Evolutionary conservation across 1,140 invertebrate species (phyloP).

Genomic region (Drosophila albomicans): DNA sequence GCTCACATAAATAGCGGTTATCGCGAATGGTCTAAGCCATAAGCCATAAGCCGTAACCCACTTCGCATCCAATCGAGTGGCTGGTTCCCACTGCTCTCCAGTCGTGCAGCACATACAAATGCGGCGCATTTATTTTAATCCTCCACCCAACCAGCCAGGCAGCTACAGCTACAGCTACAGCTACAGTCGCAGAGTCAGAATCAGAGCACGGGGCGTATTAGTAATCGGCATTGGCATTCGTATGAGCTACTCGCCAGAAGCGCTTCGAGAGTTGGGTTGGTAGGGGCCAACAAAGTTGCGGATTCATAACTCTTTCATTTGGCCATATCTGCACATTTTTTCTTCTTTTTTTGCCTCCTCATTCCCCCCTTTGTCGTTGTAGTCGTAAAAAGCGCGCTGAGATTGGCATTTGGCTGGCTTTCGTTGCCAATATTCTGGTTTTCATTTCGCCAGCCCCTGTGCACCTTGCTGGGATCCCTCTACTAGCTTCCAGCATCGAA

Average conservation of each 20-base stretch:
- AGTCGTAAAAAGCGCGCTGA: constrained; percentile 74
- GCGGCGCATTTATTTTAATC: constrained; percentile 80
- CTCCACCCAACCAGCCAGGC: constrained; percentile 13
- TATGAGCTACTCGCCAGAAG: constrained; percentile 57
- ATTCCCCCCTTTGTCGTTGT: constrained; percentile 14
- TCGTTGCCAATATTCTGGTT: constrained; percentile 78
- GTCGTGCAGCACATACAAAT: constrained; percentile 77
- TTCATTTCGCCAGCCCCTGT: constrained; percentile 36
- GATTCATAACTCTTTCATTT: constrained; percentile 84
- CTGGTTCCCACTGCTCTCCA: not conserved
- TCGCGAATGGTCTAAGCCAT: constrained; percentile 53
- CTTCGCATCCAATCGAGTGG: constrained; percentile 22
- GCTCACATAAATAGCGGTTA: constrained; percentile 73
- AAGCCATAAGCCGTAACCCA: constrained; percentile 46
- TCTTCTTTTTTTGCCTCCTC: constrained; percentile 59
- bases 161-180: constrained; percentile 1
- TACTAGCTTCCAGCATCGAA: constrained; percentile 14
- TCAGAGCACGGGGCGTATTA: constrained; percentile 67
- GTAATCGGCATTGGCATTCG: constrained; percentile 77
- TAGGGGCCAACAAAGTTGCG: constrained; percentile 72
- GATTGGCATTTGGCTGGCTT: constrained; percentile 77
- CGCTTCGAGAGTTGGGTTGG: constrained; percentile 25
- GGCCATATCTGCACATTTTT: constrained; percentile 78
- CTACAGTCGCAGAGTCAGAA: constrained; percentile 4
- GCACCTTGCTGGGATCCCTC: constrained; percentile 5